Conservation (phyloP, 2,888 invertebrate genomes). For the Drosophila meridiana region DNA sequence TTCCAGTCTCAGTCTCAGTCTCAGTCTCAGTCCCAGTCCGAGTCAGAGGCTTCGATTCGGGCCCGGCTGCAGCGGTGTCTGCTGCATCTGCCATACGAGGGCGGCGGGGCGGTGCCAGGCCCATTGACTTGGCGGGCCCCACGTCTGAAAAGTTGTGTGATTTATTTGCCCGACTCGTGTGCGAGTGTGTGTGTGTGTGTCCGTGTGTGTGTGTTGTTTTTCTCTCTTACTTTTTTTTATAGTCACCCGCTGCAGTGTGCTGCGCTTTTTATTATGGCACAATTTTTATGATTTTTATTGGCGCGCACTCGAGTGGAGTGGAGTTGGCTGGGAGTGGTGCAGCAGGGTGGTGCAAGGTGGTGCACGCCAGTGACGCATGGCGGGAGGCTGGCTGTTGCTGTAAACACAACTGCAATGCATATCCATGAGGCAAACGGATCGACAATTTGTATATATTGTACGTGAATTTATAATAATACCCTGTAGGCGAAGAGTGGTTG, state of each 20-base stretch:
- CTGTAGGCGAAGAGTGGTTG: background rate
- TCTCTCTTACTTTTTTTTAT: slow-evolving; percentile 25
- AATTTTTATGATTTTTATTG: slow-evolving; percentile 75
- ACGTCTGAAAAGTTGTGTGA: slow-evolving; percentile 76
- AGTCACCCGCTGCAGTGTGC: slow-evolving; percentile 51
- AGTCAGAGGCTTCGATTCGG: background rate
- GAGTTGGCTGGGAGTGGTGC: slow-evolving; percentile 56
- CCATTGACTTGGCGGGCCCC: slow-evolving; percentile 59
- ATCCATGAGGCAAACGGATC: slow-evolving; percentile 57
- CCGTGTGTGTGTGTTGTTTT: slow-evolving; percentile 22
- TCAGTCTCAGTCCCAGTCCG: no score
- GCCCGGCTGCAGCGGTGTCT: slow-evolving; percentile 11
- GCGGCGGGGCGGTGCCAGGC: slow-evolving; percentile 6
- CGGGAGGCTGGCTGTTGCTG: slow-evolving; percentile 33
- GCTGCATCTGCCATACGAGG: slow-evolving; percentile 39
- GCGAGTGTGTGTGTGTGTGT: slow-evolving; percentile 32
- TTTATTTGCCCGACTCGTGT: slow-evolving; percentile 71
- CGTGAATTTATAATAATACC: slow-evolving; percentile 61
- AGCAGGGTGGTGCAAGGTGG: slow-evolving; percentile 22
- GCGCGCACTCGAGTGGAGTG: slow-evolving; percentile 72
- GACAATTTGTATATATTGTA: slow-evolving; percentile 47
- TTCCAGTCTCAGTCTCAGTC: background rate
- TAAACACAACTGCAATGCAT: slow-evolving; percentile 61
- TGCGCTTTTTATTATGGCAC: slow-evolving; percentile 75
- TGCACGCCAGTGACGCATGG: slow-evolving; percentile 59